A percentile compares a stretch with the other conserved stretches of the same genome.
Evolutionary conservation across 2,888 invertebrate genomes (phyloP).

Genomic region (Cheilosia vernalis): DNA sequence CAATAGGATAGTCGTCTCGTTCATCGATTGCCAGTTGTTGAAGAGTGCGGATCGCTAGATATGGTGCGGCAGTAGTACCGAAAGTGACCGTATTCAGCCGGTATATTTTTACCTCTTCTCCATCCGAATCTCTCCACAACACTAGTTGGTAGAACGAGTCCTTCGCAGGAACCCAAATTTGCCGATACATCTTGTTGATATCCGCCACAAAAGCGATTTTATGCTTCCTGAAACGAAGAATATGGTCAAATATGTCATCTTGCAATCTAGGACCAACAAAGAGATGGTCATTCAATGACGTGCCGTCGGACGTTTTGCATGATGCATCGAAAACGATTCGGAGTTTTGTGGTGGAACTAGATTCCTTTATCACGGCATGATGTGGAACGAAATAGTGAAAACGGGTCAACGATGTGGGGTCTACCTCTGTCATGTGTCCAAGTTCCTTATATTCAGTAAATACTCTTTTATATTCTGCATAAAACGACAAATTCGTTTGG

Average conservation of each 20-base stretch:
- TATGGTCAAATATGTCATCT: slow-evolving; percentile 46
- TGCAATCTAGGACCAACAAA: slow-evolving; percentile 60
- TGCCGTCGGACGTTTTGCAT: slow-evolving; percentile 42
- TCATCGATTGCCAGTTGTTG: too few species aligned
- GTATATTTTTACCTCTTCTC: too few species aligned
- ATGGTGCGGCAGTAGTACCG: too few species aligned
- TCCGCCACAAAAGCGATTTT: slow-evolving; percentile 44
- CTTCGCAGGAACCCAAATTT: too few species aligned
- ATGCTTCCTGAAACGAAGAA: slow-evolving; percentile 50
- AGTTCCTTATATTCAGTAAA: not conserved
- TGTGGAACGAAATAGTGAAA: slow-evolving; percentile 30
- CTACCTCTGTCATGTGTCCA: not conserved
- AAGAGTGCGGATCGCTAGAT: too few species aligned
- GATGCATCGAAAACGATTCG: slow-evolving; percentile 44
- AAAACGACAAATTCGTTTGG: not conserved
- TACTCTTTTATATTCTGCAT: not conserved
- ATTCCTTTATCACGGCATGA: slow-evolving; percentile 33
- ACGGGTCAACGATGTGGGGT: not conserved
- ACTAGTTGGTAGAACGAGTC: too few species aligned
- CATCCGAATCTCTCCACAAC: too few species aligned
- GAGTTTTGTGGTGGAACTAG: slow-evolving; percentile 7
- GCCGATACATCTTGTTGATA: too few species aligned
- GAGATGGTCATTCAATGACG: slow-evolving; percentile 59
- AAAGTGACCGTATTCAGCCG: too few species aligned
- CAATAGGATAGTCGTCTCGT: too few species aligned